Base-by-base conservation (phyloP, 1,140 invertebrate species). In the Nymphalis io region DNA sequence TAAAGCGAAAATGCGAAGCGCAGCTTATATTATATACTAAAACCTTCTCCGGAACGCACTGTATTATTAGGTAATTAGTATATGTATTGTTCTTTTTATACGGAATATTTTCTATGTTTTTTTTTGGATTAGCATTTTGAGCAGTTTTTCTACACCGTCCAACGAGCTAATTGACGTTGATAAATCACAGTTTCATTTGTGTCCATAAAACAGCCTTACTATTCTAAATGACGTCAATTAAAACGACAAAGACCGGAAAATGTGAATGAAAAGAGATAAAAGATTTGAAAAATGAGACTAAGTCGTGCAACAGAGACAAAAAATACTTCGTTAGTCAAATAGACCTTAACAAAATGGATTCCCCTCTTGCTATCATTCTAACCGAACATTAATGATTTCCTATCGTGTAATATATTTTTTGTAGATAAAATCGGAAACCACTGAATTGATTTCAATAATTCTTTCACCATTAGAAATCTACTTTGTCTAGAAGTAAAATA, bases 281-380 rank as follows among this genome's bases (percentile, higher is more conserved):
- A 72, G 57, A 64, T 60, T 60, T 72, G 66, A 76, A 76, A 76
- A 76, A 73, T 73, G 64, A 68, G 40, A 57, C 44, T 39, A 20
- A 59, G 55, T 59, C 33, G 16, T 63, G 48, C 72, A 59, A 60
- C 59, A 68, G 59, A 72, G 69, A 76, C 66, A 74, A 74, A 76
- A 68, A 66, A 62, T 58, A 59, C 70, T 72, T 73, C 65, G 71
- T 74, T 70, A 74, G 64, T 73, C 33, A 68, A 74, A 76, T 42
- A 46, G 53, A 44, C 40, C 40, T 44, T n/a, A n/a, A 44, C n/a
- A 44, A 44, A 44, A 15, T 44, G 40, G n/a, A 13, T n/a, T 44
- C 40, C 40, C 40, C 40, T 44, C 13, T 44, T n/a, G n/a, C n/a
- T 15, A 15, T n/a, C 40, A 13, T 15, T 8, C 8, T 44, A 8